Base-by-base conservation (phyloP, 2,113 vertebrate genomes). In the Atherinomorus stipes region DNA sequence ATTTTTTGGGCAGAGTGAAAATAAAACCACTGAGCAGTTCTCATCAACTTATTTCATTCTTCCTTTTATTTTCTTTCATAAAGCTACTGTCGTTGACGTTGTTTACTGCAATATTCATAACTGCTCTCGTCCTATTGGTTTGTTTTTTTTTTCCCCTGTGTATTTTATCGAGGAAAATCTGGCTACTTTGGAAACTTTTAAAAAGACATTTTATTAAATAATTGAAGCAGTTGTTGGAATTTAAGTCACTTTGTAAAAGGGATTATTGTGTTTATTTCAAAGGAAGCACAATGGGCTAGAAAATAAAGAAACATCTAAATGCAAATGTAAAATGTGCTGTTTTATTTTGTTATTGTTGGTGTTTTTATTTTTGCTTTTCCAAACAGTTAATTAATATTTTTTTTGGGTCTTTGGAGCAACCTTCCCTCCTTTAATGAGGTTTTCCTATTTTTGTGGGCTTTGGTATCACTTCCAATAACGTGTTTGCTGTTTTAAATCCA, bases 201-300 rank as follows among this genome's bases (percentile, higher is more conserved):
- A n/a, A 15, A 19, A 37, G 53, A 61, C 8, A 37, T 65, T 65
- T 75, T 62, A 63, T 16, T 40, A 23, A 73, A 38, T 65, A 22
- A 53, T 34, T 56, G 18, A 64, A 60, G 19, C 7, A 15, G 21
- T 37, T 64, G 11, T 69, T 74, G 44, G n/a, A 19, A 25, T 28
- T 53, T 49, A 25, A 6, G 21, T 22, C 26, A 64, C 53, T 69
- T 71, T 80, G 22, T 26, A 63, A 76, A 80, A 80, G 74, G 67
- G 74, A 78, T 38, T 2, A 60, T 64, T 21, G 40, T 60, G 67
- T 64, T 22, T 38, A 25, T 78, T 51, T 40, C 22, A 52, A 21
- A 31, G 42, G 44, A 31, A 52, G 44, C 4, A 2, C 22, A 50
- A 5, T 45, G n/a, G 12, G 22, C 7, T 58, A 56, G n/a, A 40